A percentile compares a stretch with the other conserved stretches of the same genome.
phyloP scores from a whole-genome alignment of 2,113 vertebrate genomes.

The Symphodus melops region DNA sequence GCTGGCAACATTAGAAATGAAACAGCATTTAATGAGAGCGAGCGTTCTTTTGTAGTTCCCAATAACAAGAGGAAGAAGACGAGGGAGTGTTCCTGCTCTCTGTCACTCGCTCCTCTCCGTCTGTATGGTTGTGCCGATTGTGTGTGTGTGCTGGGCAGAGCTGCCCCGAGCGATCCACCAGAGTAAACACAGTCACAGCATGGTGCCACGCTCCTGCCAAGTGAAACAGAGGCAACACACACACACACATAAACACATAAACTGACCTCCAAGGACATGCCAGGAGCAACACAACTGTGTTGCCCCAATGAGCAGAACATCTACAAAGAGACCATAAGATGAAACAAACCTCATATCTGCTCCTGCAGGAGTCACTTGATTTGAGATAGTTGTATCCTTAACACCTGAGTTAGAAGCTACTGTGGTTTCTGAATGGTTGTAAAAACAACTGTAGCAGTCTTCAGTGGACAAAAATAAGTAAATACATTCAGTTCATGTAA shows the following conservation, averaged over 20 bases:
- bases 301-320: neutral
- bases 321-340: neutral
- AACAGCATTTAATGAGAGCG: slow-evolving; percentile 14
- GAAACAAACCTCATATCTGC: neutral
- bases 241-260: neutral
- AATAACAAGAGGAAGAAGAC: slow-evolving; percentile 13
- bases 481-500: too few relatives aligned
- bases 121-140: slow-evolving; percentile 41
- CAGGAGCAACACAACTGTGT: slow-evolving; percentile 1
- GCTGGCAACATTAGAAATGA: neutral
- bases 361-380: neutral
- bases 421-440: too few relatives aligned
- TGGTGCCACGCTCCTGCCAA: slow-evolving; percentile 67
- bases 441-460: too few relatives aligned
- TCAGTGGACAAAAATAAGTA: too few relatives aligned
- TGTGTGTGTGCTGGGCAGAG: slow-evolving; percentile 50
- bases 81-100: slow-evolving; percentile 16
- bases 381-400: neutral
- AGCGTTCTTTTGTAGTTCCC: slow-evolving; percentile 8
- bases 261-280: neutral
- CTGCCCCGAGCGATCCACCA: slow-evolving; percentile 60
- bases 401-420: neutral
- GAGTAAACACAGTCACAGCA: slow-evolving; percentile 68
- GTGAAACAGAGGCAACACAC: slow-evolving; percentile 51
- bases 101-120: slow-evolving; percentile 26